Base-by-base conservation (phyloP, 1,140 invertebrate genomes). In the Trichoplusia ni region DNA sequence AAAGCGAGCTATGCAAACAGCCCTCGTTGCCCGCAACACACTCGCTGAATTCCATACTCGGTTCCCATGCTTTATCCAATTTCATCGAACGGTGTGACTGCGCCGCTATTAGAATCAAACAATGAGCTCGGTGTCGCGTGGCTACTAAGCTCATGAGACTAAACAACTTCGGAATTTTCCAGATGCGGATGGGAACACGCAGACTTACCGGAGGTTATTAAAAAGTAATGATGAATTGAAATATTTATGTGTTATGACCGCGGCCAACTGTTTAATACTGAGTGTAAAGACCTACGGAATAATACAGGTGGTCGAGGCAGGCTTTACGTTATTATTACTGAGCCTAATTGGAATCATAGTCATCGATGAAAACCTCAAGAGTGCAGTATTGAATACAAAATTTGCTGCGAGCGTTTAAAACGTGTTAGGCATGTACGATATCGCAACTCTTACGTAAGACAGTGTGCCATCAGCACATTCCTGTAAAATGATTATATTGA, bases 11-110 rank as follows among this genome's bases (percentile, higher is more conserved):
- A 90, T 87, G 83, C 85, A 83, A 88, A 86, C 82, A 84, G 73
- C 68, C 79, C 72, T 73, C 70, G 69, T 67, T 63, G 62, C 64
- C 46, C 27, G 71, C 71, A 65, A 77, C 67, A 72, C 75, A 80
- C 58, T 69, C 71, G 76, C 76, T 79, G 79, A 79, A 88, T 86
- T 88, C 85, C 83, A 67, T 69, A 49, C 64, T 69, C 65, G 58
- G 82, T 87, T 90, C 87, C 83, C 85, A 88, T 78, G 84, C 82
- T 84, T 85, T 87, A 87, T 90, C 84, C 84, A 77, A 86, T 90
- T 90, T 86, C 87, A 88, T 77, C 74, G 76, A 83, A 75, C 75
- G 66, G 71, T 80, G 70, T 66, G 77, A 75, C 71, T 73, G 75
- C 70, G 72, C 65, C 75, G 74, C 65, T 75, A 73, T 79, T 81